Conservation (phyloP, 2,888 invertebrate species). For the Ferrisia virgata region DNA sequence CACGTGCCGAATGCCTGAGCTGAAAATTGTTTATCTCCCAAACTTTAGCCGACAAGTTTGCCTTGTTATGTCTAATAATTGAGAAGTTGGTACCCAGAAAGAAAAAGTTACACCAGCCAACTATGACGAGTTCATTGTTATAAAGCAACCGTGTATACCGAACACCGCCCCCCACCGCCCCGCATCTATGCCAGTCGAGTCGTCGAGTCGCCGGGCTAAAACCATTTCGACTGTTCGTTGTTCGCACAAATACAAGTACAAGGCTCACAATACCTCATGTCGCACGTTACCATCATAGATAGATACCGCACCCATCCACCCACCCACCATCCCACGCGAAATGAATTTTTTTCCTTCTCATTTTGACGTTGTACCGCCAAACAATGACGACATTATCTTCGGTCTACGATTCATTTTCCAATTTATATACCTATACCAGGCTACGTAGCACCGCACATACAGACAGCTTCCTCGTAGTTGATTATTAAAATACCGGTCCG, state of each 20-base stretch:
- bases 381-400: not conserved
- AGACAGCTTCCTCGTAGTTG: too few species aligned
- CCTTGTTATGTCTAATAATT: slow-evolving; percentile 2
- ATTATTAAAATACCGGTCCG: too few species aligned
- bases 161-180: too few species aligned
- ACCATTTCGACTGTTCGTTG: not conserved
- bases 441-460: too few species aligned
- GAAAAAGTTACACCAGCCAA: slow-evolving; percentile 3
- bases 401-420: not conserved
- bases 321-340: not conserved
- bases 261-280: too few species aligned
- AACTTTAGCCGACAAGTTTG: not conserved
- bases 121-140: slow-evolving; percentile 2
- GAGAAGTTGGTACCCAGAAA: not conserved
- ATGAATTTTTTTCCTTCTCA: not conserved
- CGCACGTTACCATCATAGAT: too few species aligned
- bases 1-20: not conserved
- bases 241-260: too few species aligned
- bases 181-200: too few species aligned
- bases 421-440: too few species aligned
- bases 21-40: not conserved
- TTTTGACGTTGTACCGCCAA: not conserved
- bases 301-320: not conserved
- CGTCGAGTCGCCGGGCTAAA: too few species aligned
- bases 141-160: not conserved